Conservation (phyloP, 2,113 vertebrate genomes). For the Henicopernis longicauda region DNA sequence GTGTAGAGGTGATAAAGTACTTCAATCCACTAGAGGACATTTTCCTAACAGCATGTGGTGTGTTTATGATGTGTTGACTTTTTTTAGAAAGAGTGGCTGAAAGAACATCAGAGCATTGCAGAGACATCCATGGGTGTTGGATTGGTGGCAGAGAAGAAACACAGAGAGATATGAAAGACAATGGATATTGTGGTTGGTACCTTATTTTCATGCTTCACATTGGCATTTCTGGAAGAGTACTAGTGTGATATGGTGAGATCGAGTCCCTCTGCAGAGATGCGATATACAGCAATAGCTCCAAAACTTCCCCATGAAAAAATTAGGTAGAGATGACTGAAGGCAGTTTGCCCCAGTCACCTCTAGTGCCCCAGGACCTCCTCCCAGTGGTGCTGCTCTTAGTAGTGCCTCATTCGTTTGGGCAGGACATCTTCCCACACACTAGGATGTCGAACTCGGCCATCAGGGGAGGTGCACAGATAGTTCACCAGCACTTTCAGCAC, state of each 20-base stretch:
- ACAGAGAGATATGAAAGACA: background rate
- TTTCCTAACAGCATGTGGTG: background rate
- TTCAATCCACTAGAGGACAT: background rate
- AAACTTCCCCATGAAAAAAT: background rate
- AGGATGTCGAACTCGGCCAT: rapidly evolving
- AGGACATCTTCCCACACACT: background rate
- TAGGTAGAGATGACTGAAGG: background rate
- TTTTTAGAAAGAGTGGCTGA: background rate
- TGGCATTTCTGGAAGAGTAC: background rate
- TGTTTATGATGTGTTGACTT: background rate
- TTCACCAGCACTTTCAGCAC: background rate
- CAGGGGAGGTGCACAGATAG: background rate
- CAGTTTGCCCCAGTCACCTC: background rate
- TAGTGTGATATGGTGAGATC: background rate
- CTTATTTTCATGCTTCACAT: background rate
- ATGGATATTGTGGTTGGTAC: background rate
- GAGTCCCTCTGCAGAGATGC: background rate
- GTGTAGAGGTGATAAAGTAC: background rate
- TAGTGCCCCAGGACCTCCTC: background rate
- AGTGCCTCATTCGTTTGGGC: background rate
- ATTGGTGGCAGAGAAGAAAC: background rate
- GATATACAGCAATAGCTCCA: background rate
- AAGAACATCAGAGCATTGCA: background rate
- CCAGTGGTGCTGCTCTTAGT: background rate
- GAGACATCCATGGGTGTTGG: background rate